phyloP scores from a whole-genome alignment of 2,113 vertebrate species.

The Odocoileus virginianus region DNA sequence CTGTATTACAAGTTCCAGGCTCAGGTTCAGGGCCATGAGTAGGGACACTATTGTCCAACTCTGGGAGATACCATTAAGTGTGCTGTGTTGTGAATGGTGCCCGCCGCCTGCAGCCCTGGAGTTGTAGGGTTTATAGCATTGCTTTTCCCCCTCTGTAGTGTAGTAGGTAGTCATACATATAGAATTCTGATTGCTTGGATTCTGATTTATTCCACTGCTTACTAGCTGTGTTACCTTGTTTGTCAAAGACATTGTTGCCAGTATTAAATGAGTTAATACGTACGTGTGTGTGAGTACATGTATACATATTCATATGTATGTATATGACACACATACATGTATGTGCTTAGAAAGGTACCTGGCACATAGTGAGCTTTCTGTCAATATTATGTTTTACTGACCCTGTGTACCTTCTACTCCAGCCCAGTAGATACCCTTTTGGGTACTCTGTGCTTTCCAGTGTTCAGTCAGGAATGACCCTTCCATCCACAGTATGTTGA shows the following conservation, averaged over 20 bases:
- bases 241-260: background rate
- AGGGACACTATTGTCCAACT: background rate
- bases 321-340: background rate
- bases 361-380: background rate
- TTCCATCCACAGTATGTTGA: background rate
- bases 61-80: background rate
- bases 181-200: background rate
- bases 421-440: background rate
- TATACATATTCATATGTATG: background rate
- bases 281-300: background rate
- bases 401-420: background rate
- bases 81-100: background rate
- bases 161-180: background rate
- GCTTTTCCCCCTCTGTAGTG: background rate
- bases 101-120: background rate
- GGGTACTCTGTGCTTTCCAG: background rate
- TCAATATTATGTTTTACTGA: constrained; percentile 7
- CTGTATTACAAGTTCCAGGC: background rate
- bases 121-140: background rate
- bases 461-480: background rate
- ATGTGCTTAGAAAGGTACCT: background rate
- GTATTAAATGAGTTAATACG: background rate
- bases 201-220: background rate
- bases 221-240: background rate
- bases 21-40: background rate